phyloP scores from a whole-genome alignment of 2,797 vertebrate species.

The Falco rusticolus region DNA sequence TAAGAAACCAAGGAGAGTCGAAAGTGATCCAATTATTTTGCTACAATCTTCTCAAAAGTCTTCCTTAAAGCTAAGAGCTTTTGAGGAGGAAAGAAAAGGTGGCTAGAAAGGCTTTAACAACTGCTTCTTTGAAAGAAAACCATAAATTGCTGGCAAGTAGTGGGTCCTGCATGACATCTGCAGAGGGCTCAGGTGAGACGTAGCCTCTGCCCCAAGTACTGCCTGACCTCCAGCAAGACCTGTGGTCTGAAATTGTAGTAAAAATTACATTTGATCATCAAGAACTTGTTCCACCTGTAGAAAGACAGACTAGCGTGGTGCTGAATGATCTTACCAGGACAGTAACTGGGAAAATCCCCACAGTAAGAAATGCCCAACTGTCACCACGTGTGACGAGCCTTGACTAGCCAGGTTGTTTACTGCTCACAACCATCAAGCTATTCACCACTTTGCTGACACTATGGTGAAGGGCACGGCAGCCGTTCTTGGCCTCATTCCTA shows the following conservation, averaged over 20 bases:
- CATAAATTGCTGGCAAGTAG: neutral
- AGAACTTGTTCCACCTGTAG: neutral
- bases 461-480: constrained; percentile 22
- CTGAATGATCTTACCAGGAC: constrained; percentile 23
- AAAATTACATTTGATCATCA: neutral
- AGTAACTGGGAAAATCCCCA: constrained; percentile 45
- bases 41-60: neutral
- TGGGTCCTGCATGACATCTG: neutral
- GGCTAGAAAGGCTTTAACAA: neutral
- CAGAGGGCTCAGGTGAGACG: neutral
- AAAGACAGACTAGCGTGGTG: neutral
- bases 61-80: neutral
- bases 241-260: neutral
- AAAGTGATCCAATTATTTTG: constrained; percentile 20
- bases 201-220: neutral
- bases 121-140: neutral
- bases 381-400: constrained; percentile 11
- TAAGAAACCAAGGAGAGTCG: neutral
- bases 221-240: neutral
- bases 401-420: constrained; percentile 65
- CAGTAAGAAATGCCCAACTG: constrained; percentile 24
- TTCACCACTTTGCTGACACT: constrained; percentile 6
- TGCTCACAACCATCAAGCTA: neutral
- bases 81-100: neutral
- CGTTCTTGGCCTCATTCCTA: constrained; percentile 30